phyloP scores from a whole-genome alignment of 2,113 vertebrate genomes.

The Dicerorhinus sumatrensis region DNA sequence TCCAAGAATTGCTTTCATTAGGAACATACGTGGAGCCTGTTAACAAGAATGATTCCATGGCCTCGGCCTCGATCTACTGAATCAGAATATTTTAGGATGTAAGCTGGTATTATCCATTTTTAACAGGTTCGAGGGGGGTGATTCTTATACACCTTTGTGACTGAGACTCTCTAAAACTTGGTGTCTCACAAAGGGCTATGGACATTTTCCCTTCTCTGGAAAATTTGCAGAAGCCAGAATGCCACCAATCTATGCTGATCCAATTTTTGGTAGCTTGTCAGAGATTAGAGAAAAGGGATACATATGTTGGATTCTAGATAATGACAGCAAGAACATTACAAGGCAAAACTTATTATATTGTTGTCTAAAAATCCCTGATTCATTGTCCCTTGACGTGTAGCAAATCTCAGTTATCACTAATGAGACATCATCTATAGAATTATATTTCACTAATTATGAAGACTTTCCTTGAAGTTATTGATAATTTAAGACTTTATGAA shows the following conservation, averaged over 20 bases:
- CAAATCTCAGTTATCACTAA: background rate
- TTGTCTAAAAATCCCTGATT: background rate
- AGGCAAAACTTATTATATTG: background rate
- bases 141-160: background rate
- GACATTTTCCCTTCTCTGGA: background rate
- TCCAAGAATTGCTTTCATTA: background rate
- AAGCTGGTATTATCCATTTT: background rate
- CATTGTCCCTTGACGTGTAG: background rate
- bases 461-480: background rate
- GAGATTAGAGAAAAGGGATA: background rate
- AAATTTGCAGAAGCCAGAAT: background rate
- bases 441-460: background rate
- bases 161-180: background rate
- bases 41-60: background rate
- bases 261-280: background rate
- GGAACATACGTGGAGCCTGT: background rate
- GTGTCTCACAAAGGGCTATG: background rate
- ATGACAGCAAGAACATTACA: background rate
- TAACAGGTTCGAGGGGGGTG: background rate
- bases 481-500: background rate
- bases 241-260: background rate
- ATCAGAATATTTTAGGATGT: background rate
- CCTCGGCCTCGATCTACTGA: background rate
- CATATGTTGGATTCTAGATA: background rate
- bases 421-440: background rate